A percentile compares a stretch with the other conserved stretches of the same genome.
Evolutionary conservation across 2,888 invertebrate genomes (phyloP).

Genomic region (Chromoteleia sp.): DNA sequence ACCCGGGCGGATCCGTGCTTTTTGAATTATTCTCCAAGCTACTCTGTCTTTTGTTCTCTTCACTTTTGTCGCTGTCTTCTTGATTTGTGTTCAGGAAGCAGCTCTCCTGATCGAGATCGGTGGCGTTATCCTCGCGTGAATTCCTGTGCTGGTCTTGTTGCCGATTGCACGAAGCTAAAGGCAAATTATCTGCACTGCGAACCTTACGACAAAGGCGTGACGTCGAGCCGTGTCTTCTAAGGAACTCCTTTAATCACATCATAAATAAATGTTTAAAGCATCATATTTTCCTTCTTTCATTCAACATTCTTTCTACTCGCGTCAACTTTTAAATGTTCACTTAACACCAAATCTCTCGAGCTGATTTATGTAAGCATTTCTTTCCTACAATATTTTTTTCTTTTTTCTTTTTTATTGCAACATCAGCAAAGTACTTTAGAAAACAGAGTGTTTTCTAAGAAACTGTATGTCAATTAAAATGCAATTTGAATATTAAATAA

Average conservation of each 20-base stretch:
- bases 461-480: no score
- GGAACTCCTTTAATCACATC: slow-evolving; percentile 86
- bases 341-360: no score
- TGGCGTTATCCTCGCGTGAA: slow-evolving; percentile 74
- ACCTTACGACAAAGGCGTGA: slow-evolving; percentile 92
- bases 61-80: slow-evolving; percentile 78
- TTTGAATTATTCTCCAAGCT: slow-evolving; percentile 79
- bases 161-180: slow-evolving; percentile 83
- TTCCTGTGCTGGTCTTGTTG: slow-evolving; percentile 74
- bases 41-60: slow-evolving; percentile 78
- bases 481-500: no score
- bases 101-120: slow-evolving; percentile 80
- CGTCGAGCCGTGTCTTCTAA: slow-evolving; percentile 92
- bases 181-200: slow-evolving; percentile 90
- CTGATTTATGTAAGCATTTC: no score
- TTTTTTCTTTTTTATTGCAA: no score
- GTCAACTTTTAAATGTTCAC: no score
- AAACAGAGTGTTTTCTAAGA: no score
- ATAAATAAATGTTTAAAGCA: slow-evolving; percentile 11
- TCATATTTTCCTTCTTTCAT: no score
- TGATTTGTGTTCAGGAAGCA: slow-evolving; percentile 77
- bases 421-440: no score
- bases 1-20: slow-evolving; percentile 72
- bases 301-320: no score
- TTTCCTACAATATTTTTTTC: no score